These are phyloP conservation scores for Psilopsiagon aurifrons DNA, from an alignment of 2,113 vertebrate genomes.

Conservation along the genomic window DNA sequence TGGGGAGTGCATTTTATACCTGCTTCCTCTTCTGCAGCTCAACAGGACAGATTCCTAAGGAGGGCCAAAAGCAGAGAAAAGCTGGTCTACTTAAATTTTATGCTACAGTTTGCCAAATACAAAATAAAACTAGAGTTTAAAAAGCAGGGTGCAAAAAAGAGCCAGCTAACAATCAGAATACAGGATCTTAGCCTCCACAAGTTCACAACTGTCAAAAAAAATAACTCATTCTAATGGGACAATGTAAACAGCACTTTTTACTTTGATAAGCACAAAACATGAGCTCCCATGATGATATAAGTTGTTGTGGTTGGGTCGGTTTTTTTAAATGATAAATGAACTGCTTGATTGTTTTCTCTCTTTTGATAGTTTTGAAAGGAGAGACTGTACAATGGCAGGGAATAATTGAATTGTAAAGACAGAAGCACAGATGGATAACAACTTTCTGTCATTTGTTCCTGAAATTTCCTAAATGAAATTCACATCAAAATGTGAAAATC, in stretches of 20 bases:
- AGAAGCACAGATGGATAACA: conserved; percentile 70
- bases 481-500: conserved; percentile 69
- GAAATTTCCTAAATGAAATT: conserved; percentile 73
- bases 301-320: neutral
- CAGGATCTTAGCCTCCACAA: neutral
- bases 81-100: neutral
- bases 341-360: conserved; percentile 4
- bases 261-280: neutral
- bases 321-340: neutral
- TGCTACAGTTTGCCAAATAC: neutral
- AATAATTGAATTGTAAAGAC: conserved; percentile 67
- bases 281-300: neutral
- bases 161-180: neutral
- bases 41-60: neutral
- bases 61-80: neutral
- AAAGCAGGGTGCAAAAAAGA: accelerated
- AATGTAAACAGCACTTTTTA: neutral
- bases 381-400: conserved; percentile 49
- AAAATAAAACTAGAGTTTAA: neutral
- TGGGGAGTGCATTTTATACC: neutral
- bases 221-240: neutral
- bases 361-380: conserved; percentile 44
- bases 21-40: neutral
- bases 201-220: neutral
- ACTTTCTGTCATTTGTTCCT: conserved; percentile 65